Evolutionary conservation across 1,140 invertebrate species (phyloP), one percentile per base, ranked within the genome.

Genomic region (Euwallacea similis): DNA sequence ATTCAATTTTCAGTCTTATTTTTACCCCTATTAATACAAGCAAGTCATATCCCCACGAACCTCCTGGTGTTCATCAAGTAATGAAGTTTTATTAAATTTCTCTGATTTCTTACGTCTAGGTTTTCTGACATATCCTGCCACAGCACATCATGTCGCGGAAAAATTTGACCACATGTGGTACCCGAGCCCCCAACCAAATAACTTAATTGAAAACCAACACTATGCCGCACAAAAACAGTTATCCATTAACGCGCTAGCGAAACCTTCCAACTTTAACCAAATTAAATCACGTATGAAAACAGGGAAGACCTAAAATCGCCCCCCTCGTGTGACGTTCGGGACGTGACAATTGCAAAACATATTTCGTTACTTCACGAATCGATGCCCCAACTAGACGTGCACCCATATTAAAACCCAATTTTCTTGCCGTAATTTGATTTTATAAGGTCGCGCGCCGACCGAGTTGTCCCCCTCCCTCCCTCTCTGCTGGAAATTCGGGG

Each of bases 321-420:
- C 42, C 42, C 8, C 42, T 46, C 16, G 11, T 60, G 33, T 11
- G 33, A 42, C 11, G n/a, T 33, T 53, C 11, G 11, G 58, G 21
- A 66, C 63, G 70, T 66, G 64, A 72, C 64, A 67, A 72, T 72
- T 67, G 65, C 59, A 42, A 60, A 72, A 72, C 64, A 66, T 65
- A 71, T 66, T 71, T 44, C 63, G 70, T 66, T 59, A 66, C 63
- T 61, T 62, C 9, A 41, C 42, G 56, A 64, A 72, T 72, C 70
- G 70, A 72, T 72, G 61, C 70, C 70, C 58, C 68, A 70, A 61
- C 70, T 59, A 72, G 70, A 66, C 70, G 70, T 66, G 70, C 70
- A 72, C 70, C 70, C 70, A 72, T 72, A 72, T 72, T 72, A 72
- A 72, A 72, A 65, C 70, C 70, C 70, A 72, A 72, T 72, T 72